Conservation (phyloP, 2,113 vertebrate species). For the Siniperca chuatsi region DNA sequence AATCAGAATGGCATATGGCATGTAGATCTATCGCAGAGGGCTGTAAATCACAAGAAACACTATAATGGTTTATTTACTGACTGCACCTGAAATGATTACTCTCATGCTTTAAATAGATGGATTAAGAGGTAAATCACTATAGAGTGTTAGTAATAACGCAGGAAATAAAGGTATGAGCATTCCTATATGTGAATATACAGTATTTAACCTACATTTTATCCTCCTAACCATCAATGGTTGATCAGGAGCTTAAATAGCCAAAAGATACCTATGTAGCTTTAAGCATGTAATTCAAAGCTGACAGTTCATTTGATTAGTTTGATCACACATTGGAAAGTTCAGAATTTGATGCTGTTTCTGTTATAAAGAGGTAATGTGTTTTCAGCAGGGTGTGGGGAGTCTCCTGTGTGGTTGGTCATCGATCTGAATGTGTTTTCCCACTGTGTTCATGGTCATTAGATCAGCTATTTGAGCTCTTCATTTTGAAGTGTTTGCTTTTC, state of each 20-base stretch:
- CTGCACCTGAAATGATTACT: slow-evolving; percentile 20
- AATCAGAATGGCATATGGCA: slow-evolving; percentile 32
- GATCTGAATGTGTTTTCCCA: slow-evolving; percentile 65
- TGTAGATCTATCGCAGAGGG: not conserved
- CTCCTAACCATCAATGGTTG: not conserved
- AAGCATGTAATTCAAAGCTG: slow-evolving; percentile 3
- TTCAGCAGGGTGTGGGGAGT: slow-evolving; percentile 17
- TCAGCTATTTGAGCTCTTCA: slow-evolving; percentile 83
- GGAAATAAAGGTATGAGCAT: not conserved
- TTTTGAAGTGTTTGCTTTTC: slow-evolving; percentile 85
- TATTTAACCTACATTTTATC: not conserved
- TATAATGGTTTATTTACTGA: slow-evolving; percentile 18
- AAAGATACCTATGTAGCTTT: not conserved
- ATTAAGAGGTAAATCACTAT: not conserved
- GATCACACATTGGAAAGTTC: not conserved
- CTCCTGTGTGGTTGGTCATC: slow-evolving; percentile 73
- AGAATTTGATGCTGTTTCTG: slow-evolving; percentile 15
- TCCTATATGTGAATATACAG: not conserved
- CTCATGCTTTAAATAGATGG: not conserved
- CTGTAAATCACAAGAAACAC: slow-evolving; percentile 26
- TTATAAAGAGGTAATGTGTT: slow-evolving; percentile 37
- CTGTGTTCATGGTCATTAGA: slow-evolving; percentile 63
- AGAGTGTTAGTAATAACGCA: not conserved
- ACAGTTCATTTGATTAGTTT: not conserved
- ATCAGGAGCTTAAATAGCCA: not conserved